These are phyloP conservation scores for Hirtodrosophila alboralis DNA, from an alignment of 2,888 invertebrate species.

Conservation along the genomic window DNA sequence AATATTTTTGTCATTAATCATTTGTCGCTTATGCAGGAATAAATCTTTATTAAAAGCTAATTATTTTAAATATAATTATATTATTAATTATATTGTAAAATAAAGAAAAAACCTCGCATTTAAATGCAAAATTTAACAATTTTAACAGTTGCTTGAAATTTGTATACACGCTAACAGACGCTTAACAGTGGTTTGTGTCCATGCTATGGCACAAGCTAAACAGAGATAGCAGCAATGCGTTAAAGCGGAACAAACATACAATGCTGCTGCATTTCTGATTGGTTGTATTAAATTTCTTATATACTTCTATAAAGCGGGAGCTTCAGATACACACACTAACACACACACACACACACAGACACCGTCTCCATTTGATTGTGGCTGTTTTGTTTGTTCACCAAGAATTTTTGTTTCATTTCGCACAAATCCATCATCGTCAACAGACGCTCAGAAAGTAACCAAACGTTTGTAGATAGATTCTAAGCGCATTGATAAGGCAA, in stretches of 20 bases:
- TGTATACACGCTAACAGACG: conserved; percentile 15
- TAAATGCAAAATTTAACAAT: neutral
- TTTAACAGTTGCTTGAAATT: neutral
- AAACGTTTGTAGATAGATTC: too few relatives aligned
- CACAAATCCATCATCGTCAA: conserved; percentile 71
- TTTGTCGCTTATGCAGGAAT: too few relatives aligned
- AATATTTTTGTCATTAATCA: too few relatives aligned
- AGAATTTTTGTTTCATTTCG: conserved; percentile 45
- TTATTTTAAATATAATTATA: too few relatives aligned
- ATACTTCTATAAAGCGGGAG: conserved; percentile 10
- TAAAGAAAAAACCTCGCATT: too few relatives aligned
- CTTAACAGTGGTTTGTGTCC: conserved; percentile 63
- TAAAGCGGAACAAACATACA: conserved; percentile 19
- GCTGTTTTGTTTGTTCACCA: conserved; percentile 30
- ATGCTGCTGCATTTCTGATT: conserved; percentile 18
- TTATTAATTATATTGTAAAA: too few relatives aligned
- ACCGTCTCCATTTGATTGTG: conserved; percentile 20
- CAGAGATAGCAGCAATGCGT: conserved; percentile 13
- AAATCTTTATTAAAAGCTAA: too few relatives aligned
- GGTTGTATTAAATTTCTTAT: conserved; percentile 33
- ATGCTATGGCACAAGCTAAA: conserved; percentile 12
- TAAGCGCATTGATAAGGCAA: too few relatives aligned
- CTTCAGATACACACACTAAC: conserved; percentile 1
- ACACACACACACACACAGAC: neutral
- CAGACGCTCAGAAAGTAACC: too few relatives aligned